These are phyloP conservation scores for Clivina fossor DNA, from an alignment of 2,888 invertebrate species.

Conservation along the genomic window DNA sequence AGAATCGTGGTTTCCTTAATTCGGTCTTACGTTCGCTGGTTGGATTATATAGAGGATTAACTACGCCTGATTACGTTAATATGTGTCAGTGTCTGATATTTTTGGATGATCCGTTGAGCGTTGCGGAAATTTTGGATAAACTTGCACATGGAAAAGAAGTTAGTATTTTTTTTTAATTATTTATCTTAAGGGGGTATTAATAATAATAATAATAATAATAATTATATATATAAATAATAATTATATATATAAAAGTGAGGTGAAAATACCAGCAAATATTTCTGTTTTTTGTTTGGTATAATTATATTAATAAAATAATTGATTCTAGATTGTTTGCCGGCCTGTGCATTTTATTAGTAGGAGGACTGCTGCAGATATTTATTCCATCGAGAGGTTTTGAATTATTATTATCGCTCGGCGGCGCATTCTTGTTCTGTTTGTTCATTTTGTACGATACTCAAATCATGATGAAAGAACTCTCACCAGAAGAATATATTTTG, in stretches of 20 bases:
- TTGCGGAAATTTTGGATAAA: constrained; percentile 90
- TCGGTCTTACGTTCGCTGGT: constrained; percentile 87
- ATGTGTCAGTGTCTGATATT: constrained; percentile 98
- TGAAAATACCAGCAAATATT: too few species aligned
- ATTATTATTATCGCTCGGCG: constrained; percentile 69
- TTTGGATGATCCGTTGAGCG: constrained; percentile 89
- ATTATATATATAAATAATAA: too few species aligned
- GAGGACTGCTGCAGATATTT: constrained; percentile 73
- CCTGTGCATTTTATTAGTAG: constrained; percentile 67
- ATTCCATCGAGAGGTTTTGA: constrained; percentile 72
- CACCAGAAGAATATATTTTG: constrained; percentile 85
- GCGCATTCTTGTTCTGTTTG: constrained; percentile 74
- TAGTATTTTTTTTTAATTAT: constrained; percentile 35
- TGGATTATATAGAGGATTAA: constrained; percentile 82
- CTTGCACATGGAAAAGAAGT: constrained; percentile 75
- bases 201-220: too few species aligned
- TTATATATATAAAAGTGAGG: too few species aligned
- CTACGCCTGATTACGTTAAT: constrained; percentile 94
- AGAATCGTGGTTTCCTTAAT: constrained; percentile 90
- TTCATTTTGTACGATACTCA: constrained; percentile 86
- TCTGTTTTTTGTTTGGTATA: constrained; percentile 2
- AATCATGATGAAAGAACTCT: constrained; percentile 76
- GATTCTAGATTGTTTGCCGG: constrained; percentile 65
- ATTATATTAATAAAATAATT: constrained; percentile 33
- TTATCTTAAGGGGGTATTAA: neutral